Conservation (phyloP, 2,113 vertebrate genomes). For the Heptranchias perlo region DNA sequence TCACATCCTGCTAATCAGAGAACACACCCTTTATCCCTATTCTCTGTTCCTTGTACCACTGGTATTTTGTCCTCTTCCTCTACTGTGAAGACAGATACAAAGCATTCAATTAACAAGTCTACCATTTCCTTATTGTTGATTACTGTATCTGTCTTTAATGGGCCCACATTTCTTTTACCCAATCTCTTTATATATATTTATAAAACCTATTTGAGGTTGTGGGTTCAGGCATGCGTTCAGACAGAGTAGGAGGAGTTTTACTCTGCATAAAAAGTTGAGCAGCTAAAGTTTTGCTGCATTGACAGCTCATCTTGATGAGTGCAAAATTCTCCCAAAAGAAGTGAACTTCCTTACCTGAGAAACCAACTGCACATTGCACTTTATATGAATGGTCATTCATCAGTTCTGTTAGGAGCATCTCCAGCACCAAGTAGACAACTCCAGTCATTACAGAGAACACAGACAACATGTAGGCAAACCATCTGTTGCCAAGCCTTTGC, state of each 20-base stretch:
- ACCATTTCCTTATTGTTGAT: neutral
- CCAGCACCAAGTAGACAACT: slow-evolving; percentile 72
- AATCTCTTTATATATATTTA: neutral
- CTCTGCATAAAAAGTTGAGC: neutral
- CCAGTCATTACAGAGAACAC: slow-evolving; percentile 79
- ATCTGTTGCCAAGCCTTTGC: slow-evolving; percentile 64
- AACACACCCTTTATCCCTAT: no score
- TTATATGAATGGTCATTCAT: slow-evolving; percentile 63
- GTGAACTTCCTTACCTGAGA: slow-evolving; percentile 74
- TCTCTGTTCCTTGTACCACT: no score
- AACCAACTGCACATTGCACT: slow-evolving; percentile 77
- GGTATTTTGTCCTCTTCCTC: neutral
- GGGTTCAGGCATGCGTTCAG: neutral
- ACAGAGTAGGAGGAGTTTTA: neutral
- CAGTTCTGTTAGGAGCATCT: slow-evolving; percentile 58
- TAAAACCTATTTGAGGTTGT: neutral
- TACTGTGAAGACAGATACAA: neutral
- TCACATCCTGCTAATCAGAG: no score
- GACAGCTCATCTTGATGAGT: neutral
- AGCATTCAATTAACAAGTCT: neutral
- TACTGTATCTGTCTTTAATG: neutral
- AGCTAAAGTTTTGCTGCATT: neutral
- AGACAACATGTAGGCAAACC: slow-evolving; percentile 72
- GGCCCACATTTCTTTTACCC: neutral
- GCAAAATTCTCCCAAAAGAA: neutral